Evolutionary conservation across 2,888 invertebrate species (phyloP), one percentile per base, ranked within the genome.

Genomic region (Cephus sareptanus): DNA sequence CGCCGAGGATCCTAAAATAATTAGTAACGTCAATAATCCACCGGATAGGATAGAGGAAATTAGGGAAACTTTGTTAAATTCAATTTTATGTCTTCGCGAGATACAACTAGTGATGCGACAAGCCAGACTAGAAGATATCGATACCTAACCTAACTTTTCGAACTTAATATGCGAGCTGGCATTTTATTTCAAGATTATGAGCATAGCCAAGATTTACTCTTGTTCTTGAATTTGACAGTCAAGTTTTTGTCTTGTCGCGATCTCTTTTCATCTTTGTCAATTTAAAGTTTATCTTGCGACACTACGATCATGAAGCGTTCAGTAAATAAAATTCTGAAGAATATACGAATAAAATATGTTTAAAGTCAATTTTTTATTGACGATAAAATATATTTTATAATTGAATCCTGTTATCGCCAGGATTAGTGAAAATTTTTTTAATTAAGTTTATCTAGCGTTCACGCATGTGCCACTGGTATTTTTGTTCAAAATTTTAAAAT

Each of bases 191-290:
- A 73, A 30, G 11, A 3, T 31, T 30, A 23, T 30, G 9, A 73
- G 9, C 15, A 75, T 69, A 75, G 69, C 69, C 69, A 68, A 33
- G 68, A 75, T 75, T 35, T 56, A 34, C 31, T 75, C 69, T 75
- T 75, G 34, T 68, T 75, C 9, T 75, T 40, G 33, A 75, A 40
- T 75, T 75, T 75, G 75, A 75, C 68, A 75, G 68, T 35, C 75
- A 69, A 75, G 33, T 34, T 75, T 75, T 68, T 68, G 75, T 75
- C 75, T 68, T 31, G 75, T 75, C 75, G 15, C 75, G 33, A 75
- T 75, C 69, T 75, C 31, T 34, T n/a, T 75, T 33, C 2, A 34
- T 35, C 4, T 75, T 75, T 75, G 75, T 35, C 35, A 75, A n/a
- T 56, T 75, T 56, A 23, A 75, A 75, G 11, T 31, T 75, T 23